Evolutionary conservation across 2,113 vertebrate genomes (phyloP).

Genomic region (Erythrocebus patas): DNA sequence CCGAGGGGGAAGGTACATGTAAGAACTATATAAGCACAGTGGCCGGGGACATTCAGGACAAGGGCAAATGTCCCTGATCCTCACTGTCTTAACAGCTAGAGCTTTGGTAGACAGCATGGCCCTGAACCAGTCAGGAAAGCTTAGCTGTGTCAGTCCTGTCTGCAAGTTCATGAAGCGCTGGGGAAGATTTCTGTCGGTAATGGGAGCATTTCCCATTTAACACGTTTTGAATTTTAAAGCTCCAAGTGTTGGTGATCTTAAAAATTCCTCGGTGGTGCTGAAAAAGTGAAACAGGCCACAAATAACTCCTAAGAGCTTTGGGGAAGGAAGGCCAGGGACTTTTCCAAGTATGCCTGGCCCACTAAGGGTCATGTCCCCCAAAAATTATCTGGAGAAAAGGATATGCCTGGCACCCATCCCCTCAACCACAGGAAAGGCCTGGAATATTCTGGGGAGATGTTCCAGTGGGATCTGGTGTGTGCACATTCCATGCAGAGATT

Average conservation of each 20-base stretch:
- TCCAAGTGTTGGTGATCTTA: background rate
- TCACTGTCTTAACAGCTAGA: background rate
- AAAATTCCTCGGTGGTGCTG: background rate
- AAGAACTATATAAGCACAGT: no score
- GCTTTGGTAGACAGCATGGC: background rate
- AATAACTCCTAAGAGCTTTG: background rate
- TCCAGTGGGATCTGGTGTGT: background rate
- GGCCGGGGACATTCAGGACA: accelerated
- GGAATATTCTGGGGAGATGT: background rate
- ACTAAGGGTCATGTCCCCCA: background rate
- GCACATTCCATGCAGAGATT: background rate
- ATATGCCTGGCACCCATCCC: background rate
- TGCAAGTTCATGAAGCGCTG: accelerated
- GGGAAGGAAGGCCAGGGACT: background rate
- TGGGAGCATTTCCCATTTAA: background rate
- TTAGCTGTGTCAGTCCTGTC: background rate
- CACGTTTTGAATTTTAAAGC: background rate
- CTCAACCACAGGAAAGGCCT: background rate
- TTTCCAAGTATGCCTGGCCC: background rate
- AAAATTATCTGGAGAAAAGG: background rate
- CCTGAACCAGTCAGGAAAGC: background rate
- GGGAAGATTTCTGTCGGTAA: background rate
- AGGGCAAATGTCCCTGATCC: background rate
- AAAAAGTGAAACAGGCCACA: background rate
- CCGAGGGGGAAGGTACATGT: background rate